phyloP scores from a whole-genome alignment of 2,888 invertebrate species.

The Galerucella pusilla region DNA sequence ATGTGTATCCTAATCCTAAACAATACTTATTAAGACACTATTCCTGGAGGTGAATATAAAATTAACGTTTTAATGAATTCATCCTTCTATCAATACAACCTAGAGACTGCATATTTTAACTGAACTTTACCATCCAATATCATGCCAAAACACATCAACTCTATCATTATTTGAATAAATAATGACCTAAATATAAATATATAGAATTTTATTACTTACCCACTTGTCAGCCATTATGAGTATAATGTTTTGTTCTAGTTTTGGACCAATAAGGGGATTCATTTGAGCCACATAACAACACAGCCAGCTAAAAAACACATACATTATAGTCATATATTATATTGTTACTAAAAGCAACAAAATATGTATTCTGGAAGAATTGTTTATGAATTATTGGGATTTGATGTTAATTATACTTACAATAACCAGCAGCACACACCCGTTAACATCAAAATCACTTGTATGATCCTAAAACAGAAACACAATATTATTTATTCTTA shows the following conservation, averaged over 20 bases:
- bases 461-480: slow-evolving; percentile 76
- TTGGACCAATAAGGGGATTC: slow-evolving; percentile 91
- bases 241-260: slow-evolving; percentile 76
- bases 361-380: not conserved
- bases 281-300: slow-evolving; percentile 93
- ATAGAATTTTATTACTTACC: slow-evolving; percentile 67
- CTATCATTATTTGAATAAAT: not conserved
- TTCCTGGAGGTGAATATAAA: not conserved
- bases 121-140: too few relatives aligned
- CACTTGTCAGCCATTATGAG: slow-evolving; percentile 84
- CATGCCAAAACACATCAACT: too few relatives aligned
- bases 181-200: too few relatives aligned
- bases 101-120: too few relatives aligned
- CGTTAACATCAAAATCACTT: slow-evolving; percentile 85
- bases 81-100: too few relatives aligned
- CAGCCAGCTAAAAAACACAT: slow-evolving; percentile 77
- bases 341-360: not conserved
- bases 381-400: too few relatives aligned
- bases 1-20: not conserved
- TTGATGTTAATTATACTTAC: slow-evolving; percentile 71
- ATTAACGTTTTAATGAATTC: not conserved
- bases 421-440: slow-evolving; percentile 91
- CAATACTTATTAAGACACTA: not conserved
- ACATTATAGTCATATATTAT: not conserved
- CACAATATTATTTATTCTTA: not conserved